Conservation (phyloP, 2,888 invertebrate species). For the Megastigmus dorsalis region DNA sequence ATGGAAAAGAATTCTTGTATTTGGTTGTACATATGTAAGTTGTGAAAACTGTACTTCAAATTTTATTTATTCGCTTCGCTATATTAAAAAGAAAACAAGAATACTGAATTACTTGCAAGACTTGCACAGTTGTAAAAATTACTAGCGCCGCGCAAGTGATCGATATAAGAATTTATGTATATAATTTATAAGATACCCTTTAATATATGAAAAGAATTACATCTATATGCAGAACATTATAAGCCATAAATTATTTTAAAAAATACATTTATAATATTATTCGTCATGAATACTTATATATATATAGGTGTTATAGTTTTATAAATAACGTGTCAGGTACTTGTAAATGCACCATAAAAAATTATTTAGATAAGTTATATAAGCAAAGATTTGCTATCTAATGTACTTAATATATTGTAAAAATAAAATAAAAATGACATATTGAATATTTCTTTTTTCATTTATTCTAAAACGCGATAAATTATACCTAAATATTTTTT, state of each 20-base stretch:
- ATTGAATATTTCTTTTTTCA: too few relatives aligned
- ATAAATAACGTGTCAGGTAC: not conserved
- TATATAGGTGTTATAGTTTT: too few relatives aligned
- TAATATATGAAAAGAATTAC: constrained; percentile 15
- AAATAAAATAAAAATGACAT: not conserved
- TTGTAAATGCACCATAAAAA: not conserved
- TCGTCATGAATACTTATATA: too few relatives aligned
- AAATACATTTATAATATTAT: constrained; percentile 11
- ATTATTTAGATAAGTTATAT: not conserved
- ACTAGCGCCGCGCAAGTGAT: constrained; percentile 23
- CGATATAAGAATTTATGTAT: constrained; percentile 18
- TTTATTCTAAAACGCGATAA: too few relatives aligned
- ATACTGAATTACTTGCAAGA: constrained; percentile 12
- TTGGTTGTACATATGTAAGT: not conserved
- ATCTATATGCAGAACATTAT: constrained; percentile 19
- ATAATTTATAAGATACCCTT: constrained; percentile 10
- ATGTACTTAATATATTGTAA: not conserved
- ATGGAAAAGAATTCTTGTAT: not conserved
- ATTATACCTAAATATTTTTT: too few relatives aligned
- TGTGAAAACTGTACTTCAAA: too few relatives aligned
- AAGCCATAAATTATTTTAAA: constrained; percentile 40
- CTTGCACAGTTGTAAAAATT: constrained; percentile 2
- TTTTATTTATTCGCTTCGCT: too few relatives aligned
- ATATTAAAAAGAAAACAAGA: not conserved
- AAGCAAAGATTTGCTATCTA: not conserved